phyloP scores from a whole-genome alignment of 2,888 invertebrate species.

The Ypsolopha scabrella region DNA sequence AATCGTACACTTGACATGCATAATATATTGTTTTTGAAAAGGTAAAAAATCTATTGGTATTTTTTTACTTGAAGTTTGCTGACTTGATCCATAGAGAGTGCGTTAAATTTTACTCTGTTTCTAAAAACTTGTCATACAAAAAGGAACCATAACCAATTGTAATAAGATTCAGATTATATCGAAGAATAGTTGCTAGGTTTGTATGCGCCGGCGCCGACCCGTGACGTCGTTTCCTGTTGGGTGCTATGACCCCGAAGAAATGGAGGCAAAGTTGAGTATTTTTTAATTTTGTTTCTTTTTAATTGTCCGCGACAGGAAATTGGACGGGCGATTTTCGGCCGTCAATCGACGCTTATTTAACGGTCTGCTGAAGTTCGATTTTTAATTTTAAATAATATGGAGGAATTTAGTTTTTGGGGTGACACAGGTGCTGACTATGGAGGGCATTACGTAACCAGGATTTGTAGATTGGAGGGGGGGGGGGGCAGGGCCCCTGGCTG shows the following conservation, averaged over 20 bases:
- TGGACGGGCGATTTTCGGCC: slow-evolving; percentile 34
- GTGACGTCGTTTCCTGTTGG: slow-evolving; percentile 60
- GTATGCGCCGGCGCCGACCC: slow-evolving; percentile 63
- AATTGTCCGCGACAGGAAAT: slow-evolving; percentile 58
- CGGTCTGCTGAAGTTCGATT: slow-evolving; percentile 33
- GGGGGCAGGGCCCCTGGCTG: no score
- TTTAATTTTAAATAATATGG: slow-evolving; percentile 15
- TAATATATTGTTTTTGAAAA: no score
- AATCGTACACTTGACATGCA: no score
- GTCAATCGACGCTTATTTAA: slow-evolving; percentile 45
- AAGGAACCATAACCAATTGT: no score
- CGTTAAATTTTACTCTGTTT: no score
- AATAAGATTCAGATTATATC: no score
- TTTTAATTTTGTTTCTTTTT: slow-evolving; percentile 42
- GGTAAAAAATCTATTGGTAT: no score
- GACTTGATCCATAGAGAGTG: no score
- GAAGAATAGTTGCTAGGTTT: slow-evolving; percentile 19
- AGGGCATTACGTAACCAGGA: not conserved
- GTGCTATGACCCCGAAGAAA: slow-evolving; percentile 69
- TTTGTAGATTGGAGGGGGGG: not conserved
- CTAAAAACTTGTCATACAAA: no score
- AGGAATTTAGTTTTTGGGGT: not conserved
- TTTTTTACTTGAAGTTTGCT: no score
- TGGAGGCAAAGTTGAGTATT: slow-evolving; percentile 28
- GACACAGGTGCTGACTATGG: not conserved